Evolutionary conservation across 2,888 invertebrate species (phyloP).

Genomic region (Notocelia uddmanniana): DNA sequence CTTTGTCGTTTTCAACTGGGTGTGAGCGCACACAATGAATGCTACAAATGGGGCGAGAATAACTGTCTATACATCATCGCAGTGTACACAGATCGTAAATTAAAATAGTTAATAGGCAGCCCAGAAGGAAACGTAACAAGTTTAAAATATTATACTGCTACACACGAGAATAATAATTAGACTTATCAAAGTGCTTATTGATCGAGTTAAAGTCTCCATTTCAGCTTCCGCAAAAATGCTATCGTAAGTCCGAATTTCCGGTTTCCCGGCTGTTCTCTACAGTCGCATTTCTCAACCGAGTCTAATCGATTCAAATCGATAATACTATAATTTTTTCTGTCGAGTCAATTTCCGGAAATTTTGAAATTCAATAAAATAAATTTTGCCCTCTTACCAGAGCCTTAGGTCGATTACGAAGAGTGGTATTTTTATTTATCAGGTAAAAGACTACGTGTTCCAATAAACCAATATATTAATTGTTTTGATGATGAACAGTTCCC

Average conservation of each 20-base stretch:
- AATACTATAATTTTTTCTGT: no score
- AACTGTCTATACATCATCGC: conserved; percentile 75
- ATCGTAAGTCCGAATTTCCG: no score
- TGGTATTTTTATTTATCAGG: no score
- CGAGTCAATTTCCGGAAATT: no score
- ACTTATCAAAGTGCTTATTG: background rate
- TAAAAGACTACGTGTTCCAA: background rate
- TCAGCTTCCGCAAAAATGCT: no score
- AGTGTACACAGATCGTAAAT: conserved; percentile 78
- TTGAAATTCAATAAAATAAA: conserved; percentile 12
- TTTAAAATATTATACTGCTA: conserved; percentile 26
- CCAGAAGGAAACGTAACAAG: conserved; percentile 36
- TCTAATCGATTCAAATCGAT: no score
- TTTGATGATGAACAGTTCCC: conserved; percentile 48
- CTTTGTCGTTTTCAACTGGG: conserved; percentile 79
- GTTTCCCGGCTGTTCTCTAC: no score
- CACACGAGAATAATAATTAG: background rate
- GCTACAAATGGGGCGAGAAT: conserved; percentile 77
- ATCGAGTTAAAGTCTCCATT: no score
- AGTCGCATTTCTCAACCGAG: no score
- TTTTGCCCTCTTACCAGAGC: background rate
- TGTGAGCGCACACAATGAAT: conserved; percentile 78
- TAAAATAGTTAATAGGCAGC: conserved; percentile 51
- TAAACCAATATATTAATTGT: background rate
- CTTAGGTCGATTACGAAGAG: background rate